Conservation (phyloP, 2,113 vertebrate species). For the Mola mola region DNA sequence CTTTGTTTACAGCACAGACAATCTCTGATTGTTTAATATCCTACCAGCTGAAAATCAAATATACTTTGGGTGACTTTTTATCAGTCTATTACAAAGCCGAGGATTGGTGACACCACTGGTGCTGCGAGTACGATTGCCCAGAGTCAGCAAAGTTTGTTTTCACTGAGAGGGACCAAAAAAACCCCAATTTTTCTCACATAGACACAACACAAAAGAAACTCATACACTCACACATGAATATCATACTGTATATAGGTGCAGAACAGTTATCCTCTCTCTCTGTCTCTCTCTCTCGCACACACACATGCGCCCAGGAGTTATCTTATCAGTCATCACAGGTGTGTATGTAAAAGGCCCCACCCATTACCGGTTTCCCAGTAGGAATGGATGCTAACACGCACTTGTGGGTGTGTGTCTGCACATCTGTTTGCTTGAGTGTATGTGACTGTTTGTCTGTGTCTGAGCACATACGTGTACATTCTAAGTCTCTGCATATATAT, state of each 20-base stretch:
- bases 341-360: slow-evolving; percentile 32
- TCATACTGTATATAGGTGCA: slow-evolving; percentile 15
- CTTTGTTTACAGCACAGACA: slow-evolving; percentile 56
- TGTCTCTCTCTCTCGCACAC: slow-evolving; percentile 1
- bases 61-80: slow-evolving; percentile 16
- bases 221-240: background rate
- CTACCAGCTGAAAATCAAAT: slow-evolving; percentile 28
- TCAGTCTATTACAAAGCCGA: background rate
- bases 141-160: background rate
- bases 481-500: too few species aligned
- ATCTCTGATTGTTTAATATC: slow-evolving; percentile 67
- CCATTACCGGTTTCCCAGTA: slow-evolving; percentile 38
- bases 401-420: too few species aligned
- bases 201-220: background rate
- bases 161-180: background rate
- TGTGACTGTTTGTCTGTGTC: background rate
- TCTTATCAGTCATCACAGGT: slow-evolving; percentile 67
- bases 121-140: background rate
- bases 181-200: background rate
- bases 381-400: background rate
- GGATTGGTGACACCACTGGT: background rate
- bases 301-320: slow-evolving; percentile 21
- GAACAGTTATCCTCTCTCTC: background rate
- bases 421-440: too few species aligned
- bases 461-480: too few species aligned